Evolutionary conservation across 2,113 vertebrate genomes (phyloP).

Genomic region (Lophochroa leadbeateri): DNA sequence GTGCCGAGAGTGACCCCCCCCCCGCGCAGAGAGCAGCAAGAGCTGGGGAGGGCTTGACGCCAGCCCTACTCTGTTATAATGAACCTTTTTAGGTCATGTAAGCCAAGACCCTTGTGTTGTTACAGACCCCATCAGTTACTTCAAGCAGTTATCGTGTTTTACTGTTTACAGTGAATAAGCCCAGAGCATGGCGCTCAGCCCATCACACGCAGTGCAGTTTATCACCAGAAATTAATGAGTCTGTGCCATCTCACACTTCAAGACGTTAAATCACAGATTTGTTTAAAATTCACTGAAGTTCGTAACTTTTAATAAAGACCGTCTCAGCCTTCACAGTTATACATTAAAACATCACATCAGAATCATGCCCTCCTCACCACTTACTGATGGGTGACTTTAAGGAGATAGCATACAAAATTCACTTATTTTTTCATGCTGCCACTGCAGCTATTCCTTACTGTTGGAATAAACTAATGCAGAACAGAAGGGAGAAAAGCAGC

Average conservation of each 20-base stretch:
- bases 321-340: background rate
- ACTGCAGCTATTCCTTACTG: background rate
- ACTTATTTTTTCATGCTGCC: background rate
- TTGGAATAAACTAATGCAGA: background rate
- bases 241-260: background rate
- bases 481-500: background rate
- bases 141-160: background rate
- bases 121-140: background rate
- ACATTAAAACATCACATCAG: background rate
- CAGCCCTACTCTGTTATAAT: background rate
- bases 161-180: background rate
- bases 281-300: slow-evolving; percentile 36
- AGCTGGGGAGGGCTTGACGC: background rate
- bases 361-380: background rate
- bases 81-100: background rate
- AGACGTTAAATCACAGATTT: slow-evolving; percentile 14
- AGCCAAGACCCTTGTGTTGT: background rate
- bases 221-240: slow-evolving; percentile 41
- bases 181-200: background rate
- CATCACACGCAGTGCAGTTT: background rate
- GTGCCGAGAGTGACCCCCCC: background rate
- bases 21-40: background rate
- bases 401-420: background rate
- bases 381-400: background rate
- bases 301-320: background rate